Percentiles rank a stretch among this genome's conserved stretches.
phyloP scores from a whole-genome alignment of 2,888 invertebrate genomes.

The Drosophila atripex region DNA sequence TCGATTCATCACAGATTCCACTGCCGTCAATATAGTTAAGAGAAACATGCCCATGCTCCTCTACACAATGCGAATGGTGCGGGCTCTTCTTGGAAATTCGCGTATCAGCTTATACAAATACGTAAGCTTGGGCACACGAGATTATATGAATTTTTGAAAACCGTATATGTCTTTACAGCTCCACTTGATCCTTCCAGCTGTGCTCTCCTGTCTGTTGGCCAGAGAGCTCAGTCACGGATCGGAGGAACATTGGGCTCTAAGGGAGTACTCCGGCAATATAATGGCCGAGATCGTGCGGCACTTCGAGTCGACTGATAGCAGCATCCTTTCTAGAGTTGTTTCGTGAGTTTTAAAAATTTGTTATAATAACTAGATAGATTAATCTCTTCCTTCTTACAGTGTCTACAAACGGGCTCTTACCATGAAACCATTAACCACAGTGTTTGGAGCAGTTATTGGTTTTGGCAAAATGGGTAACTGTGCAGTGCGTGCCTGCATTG shows the following conservation, averaged over 20 bases:
- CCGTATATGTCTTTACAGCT: slow-evolving; percentile 31
- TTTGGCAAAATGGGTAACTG: slow-evolving; percentile 44
- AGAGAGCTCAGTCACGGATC: slow-evolving; percentile 3
- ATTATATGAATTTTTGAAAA: neutral
- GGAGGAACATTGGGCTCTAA: slow-evolving; percentile 48
- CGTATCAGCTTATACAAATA: slow-evolving; percentile 30
- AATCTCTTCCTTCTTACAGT: slow-evolving; percentile 18
- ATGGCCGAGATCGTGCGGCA: slow-evolving; percentile 26
- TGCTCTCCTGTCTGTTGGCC: slow-evolving; percentile 37
- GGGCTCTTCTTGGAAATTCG: slow-evolving; percentile 32
- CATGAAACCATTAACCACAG: slow-evolving; percentile 26
- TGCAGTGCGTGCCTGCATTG: slow-evolving; percentile 21
- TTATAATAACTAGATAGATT: too few species aligned
- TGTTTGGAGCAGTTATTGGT: slow-evolving; percentile 51
- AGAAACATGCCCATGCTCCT: slow-evolving; percentile 26
- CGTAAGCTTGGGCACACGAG: slow-evolving; percentile 36
- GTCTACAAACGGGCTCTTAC: slow-evolving; percentile 33
- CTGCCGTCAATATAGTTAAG: slow-evolving; percentile 33
- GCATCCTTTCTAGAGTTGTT: slow-evolving; percentile 35
- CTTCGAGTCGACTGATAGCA: slow-evolving; percentile 3
- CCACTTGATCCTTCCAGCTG: slow-evolving; percentile 47
- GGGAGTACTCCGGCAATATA: slow-evolving; percentile 43
- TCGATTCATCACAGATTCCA: slow-evolving; percentile 37
- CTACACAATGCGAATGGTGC: slow-evolving; percentile 50
- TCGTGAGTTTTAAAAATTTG: too few species aligned